Conservation (phyloP, 2,797 vertebrate species). For the Cynopterus sphinx region DNA sequence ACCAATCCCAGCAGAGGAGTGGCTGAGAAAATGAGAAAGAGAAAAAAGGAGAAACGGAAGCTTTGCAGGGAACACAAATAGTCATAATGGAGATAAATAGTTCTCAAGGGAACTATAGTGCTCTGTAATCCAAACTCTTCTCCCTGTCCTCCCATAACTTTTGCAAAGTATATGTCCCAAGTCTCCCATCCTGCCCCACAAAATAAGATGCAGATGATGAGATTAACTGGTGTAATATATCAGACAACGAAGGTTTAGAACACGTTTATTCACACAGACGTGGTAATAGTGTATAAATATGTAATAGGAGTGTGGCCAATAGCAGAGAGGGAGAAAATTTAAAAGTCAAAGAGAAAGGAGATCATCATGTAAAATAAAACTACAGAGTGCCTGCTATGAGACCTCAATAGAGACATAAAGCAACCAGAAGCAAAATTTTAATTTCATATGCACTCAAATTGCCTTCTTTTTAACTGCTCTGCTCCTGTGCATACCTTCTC, state of each 20-base stretch:
- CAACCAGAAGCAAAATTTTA: not conserved
- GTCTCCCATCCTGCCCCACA: not conserved
- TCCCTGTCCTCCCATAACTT: not conserved
- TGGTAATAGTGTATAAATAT: not conserved
- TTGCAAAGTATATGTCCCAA: not conserved
- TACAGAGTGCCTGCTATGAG: not conserved
- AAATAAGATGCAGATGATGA: not conserved
- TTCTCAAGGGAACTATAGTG: conserved; percentile 23
- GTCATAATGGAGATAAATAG: not conserved
- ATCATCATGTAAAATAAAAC: conserved; percentile 9
- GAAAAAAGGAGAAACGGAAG: conserved; percentile 25
- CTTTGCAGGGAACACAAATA: not conserved
- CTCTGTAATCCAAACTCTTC: not conserved
- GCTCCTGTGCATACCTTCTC: not conserved
- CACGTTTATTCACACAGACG: not conserved
- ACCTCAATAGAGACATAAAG: not conserved
- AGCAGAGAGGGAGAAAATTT: conserved; percentile 16
- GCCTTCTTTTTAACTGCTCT: not conserved
- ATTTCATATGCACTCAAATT: not conserved
- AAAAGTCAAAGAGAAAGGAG: not conserved
- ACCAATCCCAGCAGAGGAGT: not conserved
- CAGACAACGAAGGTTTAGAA: not conserved
- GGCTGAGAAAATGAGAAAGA: conserved; percentile 49
- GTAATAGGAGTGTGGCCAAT: not conserved
- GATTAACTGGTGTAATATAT: not conserved